Percentiles rank a stretch among this genome's conserved stretches.
Conservation (phyloP, 1,140 invertebrate species). For the Calephelis virginiensis region DNA sequence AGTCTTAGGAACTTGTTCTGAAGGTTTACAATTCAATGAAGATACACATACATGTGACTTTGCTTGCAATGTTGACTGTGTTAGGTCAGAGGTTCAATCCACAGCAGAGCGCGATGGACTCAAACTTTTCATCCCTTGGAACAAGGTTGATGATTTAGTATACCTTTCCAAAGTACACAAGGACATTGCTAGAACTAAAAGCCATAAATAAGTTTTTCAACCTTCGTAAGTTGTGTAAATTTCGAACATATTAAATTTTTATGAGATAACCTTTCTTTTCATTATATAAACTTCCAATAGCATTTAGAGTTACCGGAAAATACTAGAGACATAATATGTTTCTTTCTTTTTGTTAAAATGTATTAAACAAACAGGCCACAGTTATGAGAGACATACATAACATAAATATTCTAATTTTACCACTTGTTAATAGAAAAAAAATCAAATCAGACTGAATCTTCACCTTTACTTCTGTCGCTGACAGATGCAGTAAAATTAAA, state of each 20-base stretch:
- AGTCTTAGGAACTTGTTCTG: conserved; percentile 73
- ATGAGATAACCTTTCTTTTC: neutral
- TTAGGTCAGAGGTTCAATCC: conserved; percentile 30
- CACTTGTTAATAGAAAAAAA: too few species aligned
- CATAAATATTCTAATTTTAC: too few species aligned
- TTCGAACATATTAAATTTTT: neutral
- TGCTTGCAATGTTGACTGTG: conserved; percentile 44
- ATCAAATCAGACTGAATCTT: too few species aligned
- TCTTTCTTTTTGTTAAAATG: too few species aligned
- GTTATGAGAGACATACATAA: too few species aligned
- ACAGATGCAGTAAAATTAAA: too few species aligned
- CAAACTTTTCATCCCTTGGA: conserved; percentile 48
- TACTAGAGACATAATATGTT: too few species aligned
- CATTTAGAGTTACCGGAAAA: too few species aligned
- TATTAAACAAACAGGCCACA: too few species aligned
- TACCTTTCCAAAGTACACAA: conserved; percentile 13
- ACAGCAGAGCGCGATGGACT: conserved; percentile 36
- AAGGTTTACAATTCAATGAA: conserved; percentile 79
- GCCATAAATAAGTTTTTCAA: too few species aligned
- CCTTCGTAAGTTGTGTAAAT: neutral
- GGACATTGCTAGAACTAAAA: conserved; percentile 4
- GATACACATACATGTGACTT: conserved; percentile 51
- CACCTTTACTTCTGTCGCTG: too few species aligned
- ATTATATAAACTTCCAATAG: too few species aligned
- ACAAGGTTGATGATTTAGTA: conserved; percentile 31